Conservation (phyloP, 2,797 vertebrate genomes). For the Squalus acanthias region DNA sequence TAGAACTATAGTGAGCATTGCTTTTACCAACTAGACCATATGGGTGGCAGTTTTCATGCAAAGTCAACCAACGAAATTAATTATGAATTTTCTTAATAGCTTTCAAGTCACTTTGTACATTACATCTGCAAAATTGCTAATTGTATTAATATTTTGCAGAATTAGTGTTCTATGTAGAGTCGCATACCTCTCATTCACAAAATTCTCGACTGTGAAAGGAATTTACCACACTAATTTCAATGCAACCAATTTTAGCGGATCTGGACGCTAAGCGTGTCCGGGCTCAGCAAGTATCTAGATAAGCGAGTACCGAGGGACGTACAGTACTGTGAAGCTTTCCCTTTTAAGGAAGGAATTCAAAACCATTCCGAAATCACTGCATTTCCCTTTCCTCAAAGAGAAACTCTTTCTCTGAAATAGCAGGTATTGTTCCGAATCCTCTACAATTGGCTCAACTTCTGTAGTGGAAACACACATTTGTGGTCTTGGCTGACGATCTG, state of each 20-base stretch:
- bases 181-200: not conserved
- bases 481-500: constrained; percentile 11
- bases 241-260: not conserved
- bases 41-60: not conserved
- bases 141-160: not conserved
- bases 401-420: not conserved
- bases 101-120: not conserved
- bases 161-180: too few relatives aligned
- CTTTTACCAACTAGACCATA: not conserved
- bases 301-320: not conserved
- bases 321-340: not conserved
- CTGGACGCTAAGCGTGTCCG: not conserved
- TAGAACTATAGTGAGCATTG: not conserved
- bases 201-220: not conserved
- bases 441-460: constrained; percentile 18
- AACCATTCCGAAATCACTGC: not conserved
- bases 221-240: not conserved
- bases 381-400: not conserved
- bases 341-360: not conserved
- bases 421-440: constrained; percentile 11
- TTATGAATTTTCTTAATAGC: not conserved
- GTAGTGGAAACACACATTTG: not conserved
- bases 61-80: not conserved
- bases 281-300: not conserved
- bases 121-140: not conserved